Evolutionary conservation across 2,797 vertebrate species (phyloP), one percentile per base, ranked within the genome.

Genomic region (Alosa sapidissima): DNA sequence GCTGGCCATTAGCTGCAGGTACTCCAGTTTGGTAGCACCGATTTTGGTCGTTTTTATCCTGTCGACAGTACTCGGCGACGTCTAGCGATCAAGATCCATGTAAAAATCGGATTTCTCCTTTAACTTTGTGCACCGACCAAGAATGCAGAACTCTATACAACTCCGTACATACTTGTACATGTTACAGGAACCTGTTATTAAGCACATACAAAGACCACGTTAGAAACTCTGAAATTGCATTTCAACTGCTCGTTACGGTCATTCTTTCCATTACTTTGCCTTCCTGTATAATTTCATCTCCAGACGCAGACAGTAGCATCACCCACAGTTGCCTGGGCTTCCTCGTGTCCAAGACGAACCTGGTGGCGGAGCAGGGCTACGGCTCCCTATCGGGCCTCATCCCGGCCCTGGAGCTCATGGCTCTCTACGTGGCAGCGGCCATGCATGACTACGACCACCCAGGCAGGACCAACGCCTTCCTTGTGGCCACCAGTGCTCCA

Each of bases 371-470:
- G 87, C 96, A 98, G 52, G 96, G 94, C 82, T 99, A 99, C 0
- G 97, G 98, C 41, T 99, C 97, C 90, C 91, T 99, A 82, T 97
- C 98, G 8, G 97, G 97, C 87, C 98, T 98, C 89, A 98, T 99
- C 87, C 98, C 98, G 11, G 97, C 98, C 86, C 94, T 99, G 85
- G 98, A 99, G 92, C 89, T 99, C 90, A 99, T 99, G 98, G 98
- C 98, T 0, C 94, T 99, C 9, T 99, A 99, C 1, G 98, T 99
- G 47, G 98, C 98, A 0, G 97, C 98, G 0, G 98, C 98, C 82
- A 99, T 99, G 98, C 98, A 99, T 1, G 98, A 99, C 86, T 99
- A 98, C 0, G 98, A 99, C 91, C 98, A 99, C 85, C 98, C 98
- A 0, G 98, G 98, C 24, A 94, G 98, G 90, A 99, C 98, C 65